These are phyloP conservation scores for Hemicentrotus pulcherrimus DNA, from an alignment of 35 echinoderm and acorn worm species.

Conservation along the genomic window DNA sequence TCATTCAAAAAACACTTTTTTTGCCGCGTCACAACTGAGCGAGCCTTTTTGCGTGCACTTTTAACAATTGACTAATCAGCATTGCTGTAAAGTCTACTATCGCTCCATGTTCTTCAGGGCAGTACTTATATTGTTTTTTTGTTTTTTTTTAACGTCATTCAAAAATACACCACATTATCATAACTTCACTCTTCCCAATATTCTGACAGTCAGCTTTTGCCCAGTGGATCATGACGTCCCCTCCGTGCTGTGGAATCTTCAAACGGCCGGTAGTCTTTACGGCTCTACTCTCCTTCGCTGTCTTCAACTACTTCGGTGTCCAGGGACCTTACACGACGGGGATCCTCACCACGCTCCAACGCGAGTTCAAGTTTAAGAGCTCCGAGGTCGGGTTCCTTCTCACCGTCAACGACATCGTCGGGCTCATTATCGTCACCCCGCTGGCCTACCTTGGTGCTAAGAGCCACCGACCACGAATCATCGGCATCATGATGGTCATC, in stretches of 20 bases:
- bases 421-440: conserved; percentile 57
- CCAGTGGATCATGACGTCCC: background rate
- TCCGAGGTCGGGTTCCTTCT: conserved; percentile 65
- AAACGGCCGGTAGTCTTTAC: conserved; percentile 47
- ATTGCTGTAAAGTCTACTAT: too few relatives aligned
- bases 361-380: conserved; percentile 76
- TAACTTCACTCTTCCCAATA: too few relatives aligned
- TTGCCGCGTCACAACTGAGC: too few relatives aligned
- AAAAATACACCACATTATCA: too few relatives aligned
- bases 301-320: conserved; percentile 50
- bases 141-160: too few relatives aligned
- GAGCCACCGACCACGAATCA: conserved; percentile 71
- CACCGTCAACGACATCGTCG: conserved; percentile 60
- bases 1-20: too few relatives aligned
- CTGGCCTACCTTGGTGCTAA: conserved; percentile 72
- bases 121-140: too few relatives aligned
- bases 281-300: background rate
- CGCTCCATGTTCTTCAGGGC: too few relatives aligned
- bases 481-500: conserved; percentile 56
- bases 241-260: conserved; percentile 14
- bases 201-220: too few relatives aligned
- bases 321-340: conserved; percentile 44
- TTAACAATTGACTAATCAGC: too few relatives aligned
- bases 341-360: conserved; percentile 72
- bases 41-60: too few relatives aligned